Conservation (phyloP, 2,888 invertebrate species). For the Ceratothoa steindachneri region DNA sequence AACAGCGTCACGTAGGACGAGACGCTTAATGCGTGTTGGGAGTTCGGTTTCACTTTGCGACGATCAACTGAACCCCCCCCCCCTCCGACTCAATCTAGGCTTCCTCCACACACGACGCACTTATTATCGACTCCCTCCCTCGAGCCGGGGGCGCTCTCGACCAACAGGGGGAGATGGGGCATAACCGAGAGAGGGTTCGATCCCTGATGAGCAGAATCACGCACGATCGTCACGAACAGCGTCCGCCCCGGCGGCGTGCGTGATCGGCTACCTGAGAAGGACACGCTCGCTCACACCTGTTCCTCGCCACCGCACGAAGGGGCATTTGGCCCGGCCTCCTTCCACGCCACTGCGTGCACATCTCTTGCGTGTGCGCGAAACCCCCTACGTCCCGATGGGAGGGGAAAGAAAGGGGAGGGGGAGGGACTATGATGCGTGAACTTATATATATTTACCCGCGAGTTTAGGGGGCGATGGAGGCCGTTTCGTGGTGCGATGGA, state of each 20-base stretch:
- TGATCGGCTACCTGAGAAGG: background rate
- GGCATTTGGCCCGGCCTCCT: background rate
- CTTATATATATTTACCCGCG: no score
- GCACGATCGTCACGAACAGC: background rate
- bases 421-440: background rate
- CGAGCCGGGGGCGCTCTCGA: background rate
- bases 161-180: background rate
- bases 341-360: background rate
- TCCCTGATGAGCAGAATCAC: background rate
- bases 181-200: background rate
- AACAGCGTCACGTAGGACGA: background rate
- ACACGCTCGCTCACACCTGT: background rate
- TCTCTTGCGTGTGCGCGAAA: no score
- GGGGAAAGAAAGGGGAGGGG: background rate
- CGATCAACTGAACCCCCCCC: no score
- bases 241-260: background rate
- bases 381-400: background rate
- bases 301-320: background rate
- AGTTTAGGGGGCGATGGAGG: no score
- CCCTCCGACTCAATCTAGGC: no score
- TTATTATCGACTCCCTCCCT: background rate
- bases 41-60: background rate
- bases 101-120: no score
- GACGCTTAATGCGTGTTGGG: no score
- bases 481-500: no score